Evolutionary conservation across 2,888 invertebrate species (phyloP), one percentile per base, ranked within the genome.

Genomic region (Drosophila formosana): DNA sequence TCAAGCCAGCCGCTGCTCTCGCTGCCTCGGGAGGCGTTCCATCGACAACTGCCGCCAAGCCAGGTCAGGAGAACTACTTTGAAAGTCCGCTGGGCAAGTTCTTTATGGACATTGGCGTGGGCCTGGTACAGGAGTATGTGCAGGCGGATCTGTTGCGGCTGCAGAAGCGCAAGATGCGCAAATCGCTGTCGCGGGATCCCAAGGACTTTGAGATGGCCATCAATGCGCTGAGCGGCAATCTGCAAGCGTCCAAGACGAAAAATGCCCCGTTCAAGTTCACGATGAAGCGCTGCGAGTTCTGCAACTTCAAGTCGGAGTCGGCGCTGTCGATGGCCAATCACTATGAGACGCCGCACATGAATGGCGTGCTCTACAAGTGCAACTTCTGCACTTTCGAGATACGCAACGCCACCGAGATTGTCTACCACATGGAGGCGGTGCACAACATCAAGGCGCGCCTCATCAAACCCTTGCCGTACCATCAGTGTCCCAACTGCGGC

Each of bases 401-500:
- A 57, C 94, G 96, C 71, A 96, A 96, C 90, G 97, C 97, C 11
- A 96, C 96, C 89, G 97, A 97, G 90, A 98, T 98, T 81, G 93
- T 97, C 25, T 96, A 95, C 90, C 98, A 98, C 90, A 97, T 98
- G 97, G 97, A 98, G 91, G 95, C 96, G 0, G 96, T 96, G 89
- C 98, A 98, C 92, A 96, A 96, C 80, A 95, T 96, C 13, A 94
- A 96, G 82, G 98, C 97, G 4, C 95, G 96, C 71, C 93, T 98
- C 67, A 97, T 98, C 86, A 94, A 97, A 75, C 96, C 97, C 0
- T 96, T 96, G 28, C 96, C 97, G 0, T 96, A 96, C 92, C 98
- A 98, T 92, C 97, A 98, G 91, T 98, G 98, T 91, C 96, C 97
- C 0, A 96, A 97, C 90, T 98, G 98, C 93, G 96, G 97, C 0